These are phyloP conservation scores for Fratercula arctica DNA, from an alignment of 2,797 vertebrate species.

Conservation along the genomic window DNA sequence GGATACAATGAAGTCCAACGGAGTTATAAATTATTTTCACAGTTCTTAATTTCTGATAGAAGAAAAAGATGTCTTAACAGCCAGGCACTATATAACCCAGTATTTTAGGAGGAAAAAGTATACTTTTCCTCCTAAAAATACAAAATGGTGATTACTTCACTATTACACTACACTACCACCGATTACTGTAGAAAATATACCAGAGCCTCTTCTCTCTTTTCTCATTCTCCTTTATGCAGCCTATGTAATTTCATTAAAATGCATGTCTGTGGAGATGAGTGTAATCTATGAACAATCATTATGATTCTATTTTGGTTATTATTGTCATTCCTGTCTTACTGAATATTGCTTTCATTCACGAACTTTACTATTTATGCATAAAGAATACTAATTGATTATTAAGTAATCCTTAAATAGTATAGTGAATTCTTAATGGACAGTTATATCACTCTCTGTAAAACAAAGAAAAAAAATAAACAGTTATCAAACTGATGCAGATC, in stretches of 20 bases:
- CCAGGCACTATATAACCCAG: not conserved
- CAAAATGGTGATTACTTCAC: not conserved
- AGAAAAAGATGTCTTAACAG: not conserved
- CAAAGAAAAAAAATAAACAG: not conserved
- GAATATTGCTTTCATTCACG: not conserved
- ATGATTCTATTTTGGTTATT: not conserved
- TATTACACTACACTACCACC: not conserved
- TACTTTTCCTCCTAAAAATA: not conserved
- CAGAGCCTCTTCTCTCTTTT: not conserved
- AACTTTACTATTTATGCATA: not conserved
- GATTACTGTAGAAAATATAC: not conserved
- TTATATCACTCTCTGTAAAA: not conserved
- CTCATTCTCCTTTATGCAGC: not conserved
- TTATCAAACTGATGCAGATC: not conserved
- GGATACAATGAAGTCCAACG: not conserved
- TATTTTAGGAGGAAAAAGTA: not conserved
- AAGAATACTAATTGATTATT: not conserved
- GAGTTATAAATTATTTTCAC: not conserved
- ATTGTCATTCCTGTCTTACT: not conserved
- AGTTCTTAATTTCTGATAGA: not conserved
- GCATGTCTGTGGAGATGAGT: not conserved
- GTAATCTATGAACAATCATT: not conserved
- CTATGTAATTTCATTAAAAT: not conserved
- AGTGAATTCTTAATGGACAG: not conserved
- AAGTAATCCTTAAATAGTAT: not conserved